Evolutionary conservation across 1,140 invertebrate genomes (phyloP), one percentile per base, ranked within the genome.

Genomic region (Magallana angulata): DNA sequence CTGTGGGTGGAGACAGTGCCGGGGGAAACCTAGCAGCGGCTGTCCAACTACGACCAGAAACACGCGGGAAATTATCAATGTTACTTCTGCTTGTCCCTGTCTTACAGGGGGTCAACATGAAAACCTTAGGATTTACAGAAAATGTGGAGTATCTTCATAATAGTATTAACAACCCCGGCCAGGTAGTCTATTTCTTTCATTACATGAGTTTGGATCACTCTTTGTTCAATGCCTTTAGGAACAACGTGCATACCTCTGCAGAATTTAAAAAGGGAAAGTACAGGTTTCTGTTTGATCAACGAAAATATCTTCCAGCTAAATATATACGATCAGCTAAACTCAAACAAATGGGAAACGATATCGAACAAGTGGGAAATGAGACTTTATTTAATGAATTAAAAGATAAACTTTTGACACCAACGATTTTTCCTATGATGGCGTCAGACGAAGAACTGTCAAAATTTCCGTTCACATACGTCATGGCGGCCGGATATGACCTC

Each of bases 81-180:
- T 92, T 94, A 86, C 71, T 94, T 57, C 84, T 94, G 9, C 88
- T 94, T 1, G 92, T 92, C 36, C 93, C 92, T 7, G 87, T 88
- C 58, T 68, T 93, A 57, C 93, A 93, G 85, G 87, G 90, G 12
- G 83, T 92, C 16, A 89, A 93, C 60, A 92, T 92, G 68, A 88
- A 89, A 57, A 92, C 92, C 2, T 92, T 92, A 7, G 92, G 93
- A 16, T 91, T 85, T 71, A 87, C 85, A 9, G 91, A 91, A 85
- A 90, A 91, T 85, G 64, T 82, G 16, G 14, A 80, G 9, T 91
- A 91, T 58, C 68, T 92, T 18, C 85, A 88, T n/a, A 87, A 90
- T 60, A 89, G 89, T 82, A 84, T 92, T 1, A 91, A 91, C 18
- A 83, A 59, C 57, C 83, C 87, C 7, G 7, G 76, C 11, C 88